Evolutionary conservation across 2,113 vertebrate genomes (phyloP).

Genomic region (Catagonus wagneri): DNA sequence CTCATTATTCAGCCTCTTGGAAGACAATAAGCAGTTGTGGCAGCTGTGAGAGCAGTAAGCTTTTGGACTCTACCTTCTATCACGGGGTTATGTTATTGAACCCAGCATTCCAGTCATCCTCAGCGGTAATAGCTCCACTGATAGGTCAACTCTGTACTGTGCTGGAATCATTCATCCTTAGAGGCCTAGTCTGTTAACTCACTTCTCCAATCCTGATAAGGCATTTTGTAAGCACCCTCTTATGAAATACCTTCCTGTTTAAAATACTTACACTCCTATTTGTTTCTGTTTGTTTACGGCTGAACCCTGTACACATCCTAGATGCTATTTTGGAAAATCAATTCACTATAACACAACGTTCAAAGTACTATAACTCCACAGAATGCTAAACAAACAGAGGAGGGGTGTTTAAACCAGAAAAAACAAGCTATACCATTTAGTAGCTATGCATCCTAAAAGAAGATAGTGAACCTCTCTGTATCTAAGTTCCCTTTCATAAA

Average conservation of each 20-base stretch:
- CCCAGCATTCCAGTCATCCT: background rate
- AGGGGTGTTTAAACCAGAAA: constrained; percentile 36
- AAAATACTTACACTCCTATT: constrained; percentile 44
- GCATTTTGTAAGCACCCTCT: background rate
- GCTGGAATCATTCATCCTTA: background rate
- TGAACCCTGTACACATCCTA: background rate
- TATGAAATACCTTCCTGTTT: constrained; percentile 30
- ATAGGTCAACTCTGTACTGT: background rate
- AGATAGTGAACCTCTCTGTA: background rate
- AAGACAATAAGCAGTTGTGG: background rate
- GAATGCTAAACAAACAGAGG: background rate
- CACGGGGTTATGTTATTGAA: background rate
- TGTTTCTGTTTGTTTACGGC: background rate
- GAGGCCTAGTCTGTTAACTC: background rate
- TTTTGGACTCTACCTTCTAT: background rate
- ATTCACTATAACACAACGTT: background rate
- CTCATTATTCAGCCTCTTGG: background rate
- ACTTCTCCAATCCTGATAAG: background rate
- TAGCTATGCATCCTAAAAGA: background rate
- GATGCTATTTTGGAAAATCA: background rate
- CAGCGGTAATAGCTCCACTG: background rate
- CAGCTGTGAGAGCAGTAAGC: background rate
- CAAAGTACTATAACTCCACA: background rate
- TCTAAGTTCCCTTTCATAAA: background rate
- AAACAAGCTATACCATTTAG: background rate